phyloP scores from a whole-genome alignment of 2,797 vertebrate species.

The Clarias platycephalus region DNA sequence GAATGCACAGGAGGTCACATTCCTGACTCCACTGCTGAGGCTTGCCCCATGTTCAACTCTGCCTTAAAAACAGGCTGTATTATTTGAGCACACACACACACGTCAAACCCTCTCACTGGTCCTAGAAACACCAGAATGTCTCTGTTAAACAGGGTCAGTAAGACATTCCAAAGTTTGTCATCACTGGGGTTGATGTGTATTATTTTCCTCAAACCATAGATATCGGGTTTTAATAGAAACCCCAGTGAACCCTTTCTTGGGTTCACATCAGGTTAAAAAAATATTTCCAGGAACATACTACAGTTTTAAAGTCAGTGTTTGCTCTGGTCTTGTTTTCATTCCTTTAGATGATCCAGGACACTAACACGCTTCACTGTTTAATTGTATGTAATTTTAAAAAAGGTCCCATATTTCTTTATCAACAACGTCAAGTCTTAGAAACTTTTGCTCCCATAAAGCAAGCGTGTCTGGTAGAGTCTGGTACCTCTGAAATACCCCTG shows the following conservation, averaged over 20 bases:
- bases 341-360: background rate
- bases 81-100: slow-evolving; percentile 56
- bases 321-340: too few relatives aligned
- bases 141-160: slow-evolving; percentile 8
- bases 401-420: too few relatives aligned
- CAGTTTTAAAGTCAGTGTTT: background rate
- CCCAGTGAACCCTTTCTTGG: background rate
- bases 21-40: slow-evolving; percentile 69
- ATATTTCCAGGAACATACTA: background rate
- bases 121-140: background rate
- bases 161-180: slow-evolving; percentile 19
- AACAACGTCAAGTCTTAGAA: too few relatives aligned
- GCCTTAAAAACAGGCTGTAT: slow-evolving; percentile 56
- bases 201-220: slow-evolving; percentile 32
- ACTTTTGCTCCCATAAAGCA: too few relatives aligned
- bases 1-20: slow-evolving; percentile 78
- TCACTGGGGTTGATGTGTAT: slow-evolving; percentile 20
- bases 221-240: slow-evolving; percentile 39
- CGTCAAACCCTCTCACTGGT: slow-evolving; percentile 20
- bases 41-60: slow-evolving; percentile 65
- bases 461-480: too few relatives aligned
- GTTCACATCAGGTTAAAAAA: slow-evolving; percentile 10
- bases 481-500: too few relatives aligned
- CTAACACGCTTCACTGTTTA: background rate
- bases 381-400: background rate